Percentiles rank a stretch among this genome's conserved stretches.
These are phyloP conservation scores for Dryoscopus gambensis DNA, from an alignment of 2,113 vertebrate genomes.

Conservation along the genomic window DNA sequence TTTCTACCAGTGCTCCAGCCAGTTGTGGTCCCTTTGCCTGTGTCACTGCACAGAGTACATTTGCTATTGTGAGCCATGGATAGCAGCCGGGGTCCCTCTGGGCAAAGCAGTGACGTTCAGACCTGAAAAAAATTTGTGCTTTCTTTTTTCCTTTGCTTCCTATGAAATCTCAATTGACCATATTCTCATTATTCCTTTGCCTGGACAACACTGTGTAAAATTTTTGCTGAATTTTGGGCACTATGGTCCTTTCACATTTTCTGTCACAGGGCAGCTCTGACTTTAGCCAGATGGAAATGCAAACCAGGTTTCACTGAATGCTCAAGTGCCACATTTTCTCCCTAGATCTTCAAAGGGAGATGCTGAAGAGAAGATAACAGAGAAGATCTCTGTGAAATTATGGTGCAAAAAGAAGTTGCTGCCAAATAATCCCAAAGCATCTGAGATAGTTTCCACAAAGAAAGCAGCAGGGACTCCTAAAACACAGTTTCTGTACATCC, in stretches of 20 bases:
- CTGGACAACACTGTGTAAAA: neutral
- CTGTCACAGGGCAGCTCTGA: neutral
- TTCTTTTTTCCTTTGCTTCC: neutral
- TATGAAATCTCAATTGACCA: neutral
- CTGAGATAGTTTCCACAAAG: constrained; percentile 42
- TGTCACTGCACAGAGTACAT: neutral
- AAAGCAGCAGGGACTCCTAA: constrained; percentile 30
- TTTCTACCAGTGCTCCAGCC: neutral
- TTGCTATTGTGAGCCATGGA: rapidly evolving
- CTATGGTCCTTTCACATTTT: neutral
- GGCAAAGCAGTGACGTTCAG: neutral
- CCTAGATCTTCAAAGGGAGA: constrained; percentile 9
- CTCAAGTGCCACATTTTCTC: neutral
- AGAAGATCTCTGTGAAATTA: constrained; percentile 27
- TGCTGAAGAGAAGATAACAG: constrained; percentile 6
- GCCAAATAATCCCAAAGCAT: constrained; percentile 31
- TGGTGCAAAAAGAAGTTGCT: constrained; percentile 15
- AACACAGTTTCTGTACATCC: neutral
- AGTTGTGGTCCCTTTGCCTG: neutral
- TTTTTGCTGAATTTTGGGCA: neutral
- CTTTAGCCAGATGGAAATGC: neutral
- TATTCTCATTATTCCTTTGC: neutral
- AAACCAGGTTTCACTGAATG: neutral
- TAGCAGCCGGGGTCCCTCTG: neutral
- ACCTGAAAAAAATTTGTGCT: neutral